Conservation (phyloP, 92 coral and sea anemone genomes). For the Paramuricea clavata region DNA sequence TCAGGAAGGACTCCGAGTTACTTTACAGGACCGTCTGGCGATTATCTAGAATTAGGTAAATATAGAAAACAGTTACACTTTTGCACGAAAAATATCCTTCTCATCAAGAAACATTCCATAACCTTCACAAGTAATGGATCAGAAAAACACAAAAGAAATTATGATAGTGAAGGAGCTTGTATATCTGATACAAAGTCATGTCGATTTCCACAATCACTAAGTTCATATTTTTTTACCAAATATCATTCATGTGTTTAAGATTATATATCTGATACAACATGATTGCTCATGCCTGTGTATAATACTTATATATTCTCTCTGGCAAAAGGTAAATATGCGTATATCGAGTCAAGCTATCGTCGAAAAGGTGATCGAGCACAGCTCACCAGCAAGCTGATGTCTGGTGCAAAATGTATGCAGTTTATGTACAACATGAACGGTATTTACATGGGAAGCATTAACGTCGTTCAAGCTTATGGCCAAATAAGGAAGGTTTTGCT, state of each 20-base stretch:
- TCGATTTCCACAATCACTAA: no score
- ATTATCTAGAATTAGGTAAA: conserved; percentile 22
- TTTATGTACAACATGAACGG: conserved; percentile 66
- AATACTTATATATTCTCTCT: no score
- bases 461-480: neutral
- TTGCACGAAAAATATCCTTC: neutral
- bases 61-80: neutral
- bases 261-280: no score
- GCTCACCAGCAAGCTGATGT: conserved; percentile 42
- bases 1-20: neutral
- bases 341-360: conserved; percentile 60
- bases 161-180: no score
- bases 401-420: conserved; percentile 61
- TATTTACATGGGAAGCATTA: conserved; percentile 53
- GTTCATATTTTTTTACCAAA: no score
- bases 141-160: no score
- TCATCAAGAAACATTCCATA: neutral
- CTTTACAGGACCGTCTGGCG: conserved; percentile 10
- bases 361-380: conserved; percentile 51
- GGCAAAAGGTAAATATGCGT: conserved; percentile 55
- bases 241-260: no score
- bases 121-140: no score
- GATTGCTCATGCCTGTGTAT: no score
- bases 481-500: conserved; percentile 29
- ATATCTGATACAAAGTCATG: no score